phyloP scores from a whole-genome alignment of 2,113 vertebrate species.

The Mus spicilegus region DNA sequence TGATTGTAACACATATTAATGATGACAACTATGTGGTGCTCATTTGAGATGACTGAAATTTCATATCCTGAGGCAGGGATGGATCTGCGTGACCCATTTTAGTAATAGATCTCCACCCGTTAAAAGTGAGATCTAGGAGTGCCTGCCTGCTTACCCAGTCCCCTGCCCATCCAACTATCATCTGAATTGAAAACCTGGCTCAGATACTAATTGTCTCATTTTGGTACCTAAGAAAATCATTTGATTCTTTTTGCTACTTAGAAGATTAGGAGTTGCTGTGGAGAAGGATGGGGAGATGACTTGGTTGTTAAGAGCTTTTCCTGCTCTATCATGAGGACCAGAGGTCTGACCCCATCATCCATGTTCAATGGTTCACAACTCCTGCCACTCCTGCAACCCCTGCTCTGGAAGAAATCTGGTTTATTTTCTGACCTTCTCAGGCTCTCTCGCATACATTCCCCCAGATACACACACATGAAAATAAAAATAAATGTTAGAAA shows the following conservation, averaged over 20 bases:
- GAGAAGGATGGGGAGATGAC: neutral
- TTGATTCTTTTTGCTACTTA: neutral
- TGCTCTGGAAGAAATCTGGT: neutral
- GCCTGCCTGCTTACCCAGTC: rapidly evolving
- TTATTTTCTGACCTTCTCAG: neutral
- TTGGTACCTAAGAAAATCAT: neutral
- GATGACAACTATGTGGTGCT: neutral
- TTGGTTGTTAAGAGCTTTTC: neutral
- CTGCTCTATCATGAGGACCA: neutral
- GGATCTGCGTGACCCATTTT: neutral
- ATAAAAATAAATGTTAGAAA: neutral
- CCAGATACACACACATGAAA: neutral
- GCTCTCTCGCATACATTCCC: neutral
- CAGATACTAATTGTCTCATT: neutral
- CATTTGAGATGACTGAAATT: neutral
- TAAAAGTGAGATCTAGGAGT: neutral
- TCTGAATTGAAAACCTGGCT: neutral
- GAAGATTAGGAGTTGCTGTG: neutral
- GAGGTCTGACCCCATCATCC: neutral
- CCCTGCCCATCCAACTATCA: too few relatives aligned
- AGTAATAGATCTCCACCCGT: neutral
- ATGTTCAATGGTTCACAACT: neutral
- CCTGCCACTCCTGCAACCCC: neutral
- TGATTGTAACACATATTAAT: neutral
- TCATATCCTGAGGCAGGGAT: neutral